Conservation (phyloP, 2,888 invertebrate species). For the Eucriotettix oculatus region DNA sequence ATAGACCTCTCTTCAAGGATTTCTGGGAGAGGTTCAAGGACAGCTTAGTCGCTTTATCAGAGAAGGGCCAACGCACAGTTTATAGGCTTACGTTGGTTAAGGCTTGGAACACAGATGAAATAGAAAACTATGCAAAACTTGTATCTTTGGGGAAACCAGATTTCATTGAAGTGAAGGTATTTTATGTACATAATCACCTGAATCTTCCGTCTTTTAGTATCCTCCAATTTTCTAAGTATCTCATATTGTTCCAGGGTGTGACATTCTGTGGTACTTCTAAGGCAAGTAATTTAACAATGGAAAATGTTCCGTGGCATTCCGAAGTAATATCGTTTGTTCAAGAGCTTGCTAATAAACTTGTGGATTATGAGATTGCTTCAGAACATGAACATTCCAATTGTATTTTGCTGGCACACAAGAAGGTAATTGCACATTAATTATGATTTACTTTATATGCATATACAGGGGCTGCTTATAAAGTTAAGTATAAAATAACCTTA, state of each 20-base stretch:
- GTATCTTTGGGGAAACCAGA: conserved; percentile 34
- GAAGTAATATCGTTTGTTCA: conserved; percentile 33
- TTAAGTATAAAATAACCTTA: too few relatives aligned
- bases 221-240: not conserved
- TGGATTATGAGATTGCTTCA: conserved; percentile 33
- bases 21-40: conserved; percentile 37
- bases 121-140: conserved; percentile 33
- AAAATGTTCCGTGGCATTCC: conserved; percentile 40
- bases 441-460: too few relatives aligned
- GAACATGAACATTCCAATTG: conserved; percentile 44
- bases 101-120: conserved; percentile 35
- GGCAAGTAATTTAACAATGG: conserved; percentile 33
- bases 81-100: conserved; percentile 39
- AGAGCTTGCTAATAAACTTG: conserved; percentile 25
- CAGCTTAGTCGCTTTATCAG: conserved; percentile 30
- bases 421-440: conserved; percentile 20
- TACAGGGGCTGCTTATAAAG: too few relatives aligned
- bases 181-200: not conserved
- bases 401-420: conserved; percentile 33
- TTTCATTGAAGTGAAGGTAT: conserved; percentile 39
- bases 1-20: conserved; percentile 36
- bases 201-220: not conserved
- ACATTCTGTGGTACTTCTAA: conserved; percentile 39
- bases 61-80: conserved; percentile 38
- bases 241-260: conserved; percentile 27